Evolutionary conservation across 2,888 invertebrate species (phyloP), one percentile per base, ranked within the genome.

Genomic region (Eulithis testata): DNA sequence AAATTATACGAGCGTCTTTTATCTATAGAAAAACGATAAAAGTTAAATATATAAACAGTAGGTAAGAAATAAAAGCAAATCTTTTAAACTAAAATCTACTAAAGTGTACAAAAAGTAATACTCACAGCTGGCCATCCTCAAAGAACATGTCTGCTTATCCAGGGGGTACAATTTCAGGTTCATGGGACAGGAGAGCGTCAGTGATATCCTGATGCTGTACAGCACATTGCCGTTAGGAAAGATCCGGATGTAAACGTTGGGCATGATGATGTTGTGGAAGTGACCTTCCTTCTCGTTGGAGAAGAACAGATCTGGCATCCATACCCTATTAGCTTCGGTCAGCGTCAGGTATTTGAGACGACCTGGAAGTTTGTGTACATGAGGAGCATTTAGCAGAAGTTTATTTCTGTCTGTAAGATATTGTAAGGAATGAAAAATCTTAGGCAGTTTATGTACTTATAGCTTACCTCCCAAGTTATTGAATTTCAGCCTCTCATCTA

Each of bases 301-400:
- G 94, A 99, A 99, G 95, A 99, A 99, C 76, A 99, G 94, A 94
- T 99, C 99, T 44, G 99, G 99, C 97, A 99, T 98, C 99, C 99
- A 99, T 65, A 99, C 98, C 77, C 98, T 95, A 91, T 97, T 97
- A 62, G 98, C 97, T 91, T 99, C 98, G 62, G 98, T 98, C 83
- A 98, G 94, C 64, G 98, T 98, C 73, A 98, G 94, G 94, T 98
- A 98, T 90, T 97, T 97, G 68, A 98, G 95, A 78, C 96, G 96
- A 82, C 97, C 98, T 96, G 87, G 14, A 44, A 64, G 50, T 47
- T 67, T 36, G 11, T 50, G 40, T 36, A 14, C 14, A 55, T 40
- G 40, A 14, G 21, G 21, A 21, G 21, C 21, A 36, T 9, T 3
- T 3, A 31, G 31, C 31, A 49, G 21, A 9, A 2, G 21, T 21